phyloP scores from a whole-genome alignment of 2,888 invertebrate species.

The Unio pictorum region DNA sequence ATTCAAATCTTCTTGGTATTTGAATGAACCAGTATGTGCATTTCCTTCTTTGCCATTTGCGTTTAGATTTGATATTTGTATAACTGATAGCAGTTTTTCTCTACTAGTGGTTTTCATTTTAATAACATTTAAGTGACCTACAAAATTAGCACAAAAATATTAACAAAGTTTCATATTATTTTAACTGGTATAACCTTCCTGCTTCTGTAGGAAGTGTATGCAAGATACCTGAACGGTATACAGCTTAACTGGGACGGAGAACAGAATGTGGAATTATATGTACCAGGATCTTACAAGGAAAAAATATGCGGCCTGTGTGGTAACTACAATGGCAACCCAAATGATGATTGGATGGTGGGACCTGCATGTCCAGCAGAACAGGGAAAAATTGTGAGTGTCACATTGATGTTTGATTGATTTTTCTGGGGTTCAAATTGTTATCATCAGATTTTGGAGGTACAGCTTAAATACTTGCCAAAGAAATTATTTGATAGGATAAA shows the following conservation, averaged over 20 bases:
- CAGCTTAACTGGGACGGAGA: slow-evolving; percentile 89
- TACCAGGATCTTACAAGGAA: slow-evolving; percentile 81
- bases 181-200: background rate
- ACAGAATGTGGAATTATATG: slow-evolving; percentile 86
- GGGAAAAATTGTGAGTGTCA: slow-evolving; percentile 33
- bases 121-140: too few relatives aligned
- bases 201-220: slow-evolving; percentile 37
- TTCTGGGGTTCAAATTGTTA: background rate
- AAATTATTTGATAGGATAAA: too few relatives aligned
- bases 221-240: slow-evolving; percentile 1
- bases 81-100: too few relatives aligned
- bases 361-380: slow-evolving; percentile 36
- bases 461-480: background rate
- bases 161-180: too few relatives aligned
- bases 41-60: too few relatives aligned
- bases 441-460: background rate
- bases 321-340: slow-evolving; percentile 88
- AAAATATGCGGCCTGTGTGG: slow-evolving; percentile 92
- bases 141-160: too few relatives aligned
- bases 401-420: background rate
- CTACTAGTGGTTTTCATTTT: too few relatives aligned
- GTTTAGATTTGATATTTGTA: too few relatives aligned
- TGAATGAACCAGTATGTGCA: too few relatives aligned
- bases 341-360: slow-evolving; percentile 80
- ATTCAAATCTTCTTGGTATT: too few relatives aligned